Evolutionary conservation across 2,888 invertebrate genomes (phyloP).

Genomic region (Bugulina stolonifera): DNA sequence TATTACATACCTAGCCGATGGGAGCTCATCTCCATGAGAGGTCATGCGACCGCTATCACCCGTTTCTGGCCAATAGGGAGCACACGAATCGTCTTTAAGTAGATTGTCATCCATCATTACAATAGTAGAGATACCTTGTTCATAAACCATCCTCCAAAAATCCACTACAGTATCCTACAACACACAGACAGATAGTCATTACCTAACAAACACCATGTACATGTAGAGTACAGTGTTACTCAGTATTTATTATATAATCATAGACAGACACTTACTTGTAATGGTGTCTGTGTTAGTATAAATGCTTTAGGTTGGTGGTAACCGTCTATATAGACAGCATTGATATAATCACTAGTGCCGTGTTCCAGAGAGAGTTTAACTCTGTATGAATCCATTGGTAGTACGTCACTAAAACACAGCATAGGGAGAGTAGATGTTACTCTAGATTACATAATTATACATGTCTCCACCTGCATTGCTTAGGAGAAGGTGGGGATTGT

Average conservation of each 20-base stretch:
- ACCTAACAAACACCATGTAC: too few relatives aligned
- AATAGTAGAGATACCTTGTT: conserved; percentile 42
- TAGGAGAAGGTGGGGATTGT: too few relatives aligned
- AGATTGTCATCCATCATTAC: conserved; percentile 43
- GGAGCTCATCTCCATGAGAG: neutral
- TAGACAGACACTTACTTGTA: conserved; percentile 31
- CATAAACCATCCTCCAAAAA: conserved; percentile 52
- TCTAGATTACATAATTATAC: too few relatives aligned
- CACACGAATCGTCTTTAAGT: conserved; percentile 43
- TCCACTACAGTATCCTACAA: conserved; percentile 43
- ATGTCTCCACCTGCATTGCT: too few relatives aligned
- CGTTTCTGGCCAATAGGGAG: conserved; percentile 40
- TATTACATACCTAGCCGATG: neutral
- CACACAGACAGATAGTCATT: too few relatives aligned
- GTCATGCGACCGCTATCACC: neutral
- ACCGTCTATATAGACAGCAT: conserved; percentile 50
- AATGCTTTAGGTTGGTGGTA: conserved; percentile 38
- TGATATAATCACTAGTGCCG: conserved; percentile 44
- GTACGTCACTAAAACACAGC: neutral
- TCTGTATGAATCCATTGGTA: conserved; percentile 14
- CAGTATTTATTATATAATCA: too few relatives aligned
- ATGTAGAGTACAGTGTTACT: too few relatives aligned
- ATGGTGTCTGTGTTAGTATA: conserved; percentile 50
- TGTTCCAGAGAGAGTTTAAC: neutral
- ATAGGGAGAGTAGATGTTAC: too few relatives aligned